phyloP scores from a whole-genome alignment of 2,888 invertebrate species.

The Drosophila leonis region DNA sequence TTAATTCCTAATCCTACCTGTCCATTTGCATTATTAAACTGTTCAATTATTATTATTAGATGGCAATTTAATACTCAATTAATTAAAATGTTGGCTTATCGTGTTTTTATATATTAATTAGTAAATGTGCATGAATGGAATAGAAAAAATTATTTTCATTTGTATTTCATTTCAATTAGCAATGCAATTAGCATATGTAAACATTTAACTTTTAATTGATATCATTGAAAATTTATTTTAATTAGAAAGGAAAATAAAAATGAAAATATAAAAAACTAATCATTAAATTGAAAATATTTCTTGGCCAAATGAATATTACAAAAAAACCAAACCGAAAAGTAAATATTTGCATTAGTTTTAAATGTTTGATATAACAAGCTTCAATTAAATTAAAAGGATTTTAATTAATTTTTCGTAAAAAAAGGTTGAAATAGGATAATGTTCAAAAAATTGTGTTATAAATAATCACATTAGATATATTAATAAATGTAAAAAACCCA shows the following conservation, averaged over 20 bases:
- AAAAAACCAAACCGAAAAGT: not conserved
- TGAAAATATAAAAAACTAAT: not conserved
- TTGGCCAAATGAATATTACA: not conserved
- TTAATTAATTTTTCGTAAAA: not conserved
- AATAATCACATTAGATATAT: not conserved
- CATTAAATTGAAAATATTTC: not conserved
- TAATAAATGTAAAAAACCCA: too few relatives aligned
- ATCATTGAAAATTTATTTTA: not conserved
- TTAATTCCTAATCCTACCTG: not conserved
- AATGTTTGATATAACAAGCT: not conserved
- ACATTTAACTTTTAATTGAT: not conserved
- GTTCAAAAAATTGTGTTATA: not conserved
- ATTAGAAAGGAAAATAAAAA: not conserved
- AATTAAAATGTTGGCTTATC: not conserved
- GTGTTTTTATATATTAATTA: slow-evolving; percentile 16
- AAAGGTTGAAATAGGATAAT: too few relatives aligned
- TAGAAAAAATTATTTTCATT: slow-evolving; percentile 5
- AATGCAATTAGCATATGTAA: slow-evolving; percentile 7
- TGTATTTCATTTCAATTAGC: slow-evolving; percentile 2
- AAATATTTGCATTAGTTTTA: not conserved
- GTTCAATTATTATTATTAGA: slow-evolving; percentile 12
- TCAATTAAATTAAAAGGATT: not conserved
- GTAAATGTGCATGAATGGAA: slow-evolving; percentile 7
- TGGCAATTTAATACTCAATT: slow-evolving; percentile 19
- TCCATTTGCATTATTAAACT: not conserved